Percentiles rank a stretch among this genome's conserved stretches.
These are phyloP conservation scores for Andrena bucephala DNA, from an alignment of 2,888 invertebrate genomes.

Conservation along the genomic window DNA sequence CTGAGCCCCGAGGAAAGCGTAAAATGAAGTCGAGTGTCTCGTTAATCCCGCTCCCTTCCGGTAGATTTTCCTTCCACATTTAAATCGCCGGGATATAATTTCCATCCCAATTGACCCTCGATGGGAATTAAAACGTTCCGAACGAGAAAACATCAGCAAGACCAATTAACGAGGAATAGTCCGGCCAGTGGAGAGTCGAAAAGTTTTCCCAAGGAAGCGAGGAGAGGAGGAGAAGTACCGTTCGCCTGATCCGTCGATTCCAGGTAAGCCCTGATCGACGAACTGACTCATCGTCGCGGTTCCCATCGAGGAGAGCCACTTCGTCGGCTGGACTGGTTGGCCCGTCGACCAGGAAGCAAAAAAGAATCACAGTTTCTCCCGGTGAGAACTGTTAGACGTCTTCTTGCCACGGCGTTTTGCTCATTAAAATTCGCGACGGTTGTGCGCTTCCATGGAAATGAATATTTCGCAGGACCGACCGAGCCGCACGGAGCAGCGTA, in stretches of 20 bases:
- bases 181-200: conserved; percentile 15
- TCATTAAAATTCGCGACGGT: conserved; percentile 32
- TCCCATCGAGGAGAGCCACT: conserved; percentile 16
- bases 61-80: background rate
- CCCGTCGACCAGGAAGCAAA: conserved; percentile 17
- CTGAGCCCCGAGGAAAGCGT: background rate
- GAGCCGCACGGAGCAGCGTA: background rate
- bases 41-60: background rate
- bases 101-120: background rate
- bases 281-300: conserved; percentile 23
- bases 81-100: background rate
- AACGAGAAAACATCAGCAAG: background rate
- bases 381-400: background rate
- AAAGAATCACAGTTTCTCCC: conserved; percentile 25
- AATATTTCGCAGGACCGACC: background rate
- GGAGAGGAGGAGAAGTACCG: conserved; percentile 9
- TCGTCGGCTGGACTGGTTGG: background rate
- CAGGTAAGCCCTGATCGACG: conserved; percentile 23
- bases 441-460: background rate
- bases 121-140: background rate
- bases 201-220: conserved; percentile 4
- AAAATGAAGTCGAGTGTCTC: background rate
- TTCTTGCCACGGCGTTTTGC: conserved; percentile 8
- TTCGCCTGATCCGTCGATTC: conserved; percentile 12
- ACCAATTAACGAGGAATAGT: conserved; percentile 36